Percentiles rank a stretch among this genome's conserved stretches.
phyloP scores from a whole-genome alignment of 2,113 vertebrate genomes.

The Barnardius zonarius region DNA sequence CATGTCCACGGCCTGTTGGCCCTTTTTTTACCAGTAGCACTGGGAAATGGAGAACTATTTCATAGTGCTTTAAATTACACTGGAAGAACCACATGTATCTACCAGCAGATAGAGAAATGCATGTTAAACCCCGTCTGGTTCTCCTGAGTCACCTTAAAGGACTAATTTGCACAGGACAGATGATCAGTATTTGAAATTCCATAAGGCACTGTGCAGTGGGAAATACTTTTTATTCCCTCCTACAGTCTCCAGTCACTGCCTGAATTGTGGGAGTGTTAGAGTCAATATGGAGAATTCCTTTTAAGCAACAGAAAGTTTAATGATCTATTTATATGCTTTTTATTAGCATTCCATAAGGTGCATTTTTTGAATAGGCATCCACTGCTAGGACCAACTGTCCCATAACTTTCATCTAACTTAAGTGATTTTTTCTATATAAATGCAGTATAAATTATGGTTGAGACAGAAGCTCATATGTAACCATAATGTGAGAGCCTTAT shows the following conservation, averaged over 20 bases:
- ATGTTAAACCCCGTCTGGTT: background rate
- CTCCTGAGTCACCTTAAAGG: background rate
- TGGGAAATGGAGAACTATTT: background rate
- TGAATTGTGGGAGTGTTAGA: background rate
- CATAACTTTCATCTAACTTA: background rate
- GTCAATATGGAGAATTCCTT: background rate
- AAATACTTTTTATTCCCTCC: background rate
- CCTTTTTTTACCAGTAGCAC: background rate
- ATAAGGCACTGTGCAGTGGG: background rate
- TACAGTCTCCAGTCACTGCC: background rate
- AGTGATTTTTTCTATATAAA: background rate
- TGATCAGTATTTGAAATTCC: background rate
- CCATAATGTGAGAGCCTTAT: background rate
- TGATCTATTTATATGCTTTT: background rate
- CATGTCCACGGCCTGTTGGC: fast-evolving
- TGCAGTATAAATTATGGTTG: background rate
- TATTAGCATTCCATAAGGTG: background rate
- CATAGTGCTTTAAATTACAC: background rate
- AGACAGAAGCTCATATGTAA: background rate
- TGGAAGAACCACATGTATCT: background rate
- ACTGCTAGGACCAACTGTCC: background rate
- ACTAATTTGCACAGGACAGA: background rate
- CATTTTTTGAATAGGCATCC: background rate
- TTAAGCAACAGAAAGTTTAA: background rate
- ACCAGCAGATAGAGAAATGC: background rate